Base-by-base conservation (phyloP, 2,888 invertebrate genomes). In the Tenthredo livida region DNA sequence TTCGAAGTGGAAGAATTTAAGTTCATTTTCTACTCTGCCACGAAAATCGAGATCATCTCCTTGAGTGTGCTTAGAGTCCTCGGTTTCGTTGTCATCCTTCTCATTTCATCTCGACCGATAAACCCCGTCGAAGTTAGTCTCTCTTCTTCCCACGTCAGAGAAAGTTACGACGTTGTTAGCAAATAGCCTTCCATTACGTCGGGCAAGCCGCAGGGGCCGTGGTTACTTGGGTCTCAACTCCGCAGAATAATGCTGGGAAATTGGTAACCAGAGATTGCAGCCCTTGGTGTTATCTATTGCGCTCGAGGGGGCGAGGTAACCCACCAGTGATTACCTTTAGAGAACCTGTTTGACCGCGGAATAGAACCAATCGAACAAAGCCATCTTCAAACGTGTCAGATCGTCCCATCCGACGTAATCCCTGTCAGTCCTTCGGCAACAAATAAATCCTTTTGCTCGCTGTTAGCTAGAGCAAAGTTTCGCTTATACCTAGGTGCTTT, bases 221-320 rank as follows among this genome's bases (percentile, higher is more conserved):
- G 80, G 61, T 80, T 80, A 10, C 80, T 80, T 37, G 37, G 80
- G 37, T 80, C 80, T 80, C 80, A 61, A 33, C 58, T 37, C 80
- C 5, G 9, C 54, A 73, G 77, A 50, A 80, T 80, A 80, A 80
- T 80, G 58, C 58, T 61, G 12, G 21, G 61, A 80, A 80, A 37
- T 80, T 40, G 80, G 80, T 80, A 80, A 80, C 80, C 80, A 80
- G 80, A 80, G 80, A 80, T 80, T 40, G 80, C 58, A 40, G 33
- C 80, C 80, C 61, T 61, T 61, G 80, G 80, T 61, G 80, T 80
- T 80, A 80, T 58, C 58, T n/a, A 80, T 80, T 80, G 40, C 61
- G 80, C 58, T 73, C 67, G 1, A 50, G 47, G 77, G 77, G 54
- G n/a, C n/a, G 29, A 77, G 54, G 77, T 50, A 29, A 77, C 77